Evolutionary conservation across 2,888 invertebrate genomes (phyloP).

Genomic region (Drosophila histrio): DNA sequence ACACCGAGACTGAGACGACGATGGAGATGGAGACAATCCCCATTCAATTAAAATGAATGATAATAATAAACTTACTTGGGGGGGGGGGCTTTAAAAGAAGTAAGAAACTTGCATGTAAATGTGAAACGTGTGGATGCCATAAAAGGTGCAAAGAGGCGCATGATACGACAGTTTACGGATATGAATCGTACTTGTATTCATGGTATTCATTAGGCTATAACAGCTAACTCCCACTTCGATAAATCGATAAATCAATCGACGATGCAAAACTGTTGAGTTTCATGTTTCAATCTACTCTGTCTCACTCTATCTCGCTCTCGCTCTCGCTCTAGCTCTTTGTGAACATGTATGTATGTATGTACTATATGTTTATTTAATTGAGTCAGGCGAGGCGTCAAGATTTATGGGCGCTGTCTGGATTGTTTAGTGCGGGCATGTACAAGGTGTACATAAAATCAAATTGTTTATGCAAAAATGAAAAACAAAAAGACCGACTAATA

Average conservation of each 20-base stretch:
- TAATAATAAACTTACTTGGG: slow-evolving; percentile 11
- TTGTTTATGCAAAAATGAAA: slow-evolving; percentile 63
- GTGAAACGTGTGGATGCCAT: slow-evolving; percentile 58
- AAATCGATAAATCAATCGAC: slow-evolving; percentile 51
- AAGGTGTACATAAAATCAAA: slow-evolving; percentile 59
- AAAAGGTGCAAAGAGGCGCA: slow-evolving; percentile 57
- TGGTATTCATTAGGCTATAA: slow-evolving; percentile 41
- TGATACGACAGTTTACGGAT: slow-evolving; percentile 47
- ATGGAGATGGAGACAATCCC: slow-evolving; percentile 10
- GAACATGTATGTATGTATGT: slow-evolving; percentile 1
- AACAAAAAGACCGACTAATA: slow-evolving; percentile 35
- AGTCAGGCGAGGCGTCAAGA: slow-evolving; percentile 60
- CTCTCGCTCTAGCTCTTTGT: background rate
- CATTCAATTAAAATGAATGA: slow-evolving; percentile 41
- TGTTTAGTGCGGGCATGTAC: slow-evolving; percentile 36
- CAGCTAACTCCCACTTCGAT: slow-evolving; percentile 42
- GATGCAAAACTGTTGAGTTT: slow-evolving; percentile 49
- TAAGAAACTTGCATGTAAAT: slow-evolving; percentile 40
- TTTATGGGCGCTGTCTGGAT: slow-evolving; percentile 56
- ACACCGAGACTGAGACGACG: background rate
- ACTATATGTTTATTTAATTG: slow-evolving; percentile 34
- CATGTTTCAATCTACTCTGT: background rate
- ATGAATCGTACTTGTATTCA: background rate
- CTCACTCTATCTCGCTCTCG: background rate
- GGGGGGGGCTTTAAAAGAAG: background rate